A percentile compares a stretch with the other conserved stretches of the same genome.
Conservation (phyloP, 2,888 invertebrate genomes). For the Drosophila lutescens region DNA sequence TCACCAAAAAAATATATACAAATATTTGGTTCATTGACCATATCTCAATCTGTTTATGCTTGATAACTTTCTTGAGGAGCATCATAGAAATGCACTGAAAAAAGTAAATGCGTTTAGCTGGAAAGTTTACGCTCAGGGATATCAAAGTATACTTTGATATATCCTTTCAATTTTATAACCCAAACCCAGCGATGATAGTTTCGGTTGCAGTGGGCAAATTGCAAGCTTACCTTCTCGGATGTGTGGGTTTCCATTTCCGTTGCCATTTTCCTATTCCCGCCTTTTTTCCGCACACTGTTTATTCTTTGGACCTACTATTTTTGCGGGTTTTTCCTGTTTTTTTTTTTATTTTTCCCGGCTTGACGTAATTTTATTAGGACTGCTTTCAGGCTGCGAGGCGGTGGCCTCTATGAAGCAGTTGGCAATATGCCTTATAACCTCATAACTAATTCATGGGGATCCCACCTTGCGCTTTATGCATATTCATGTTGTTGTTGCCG, state of each 20-base stretch:
- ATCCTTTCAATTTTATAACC: not conserved
- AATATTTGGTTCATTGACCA: too few species aligned
- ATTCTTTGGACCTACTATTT: not conserved
- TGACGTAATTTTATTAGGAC: conserved; percentile 63
- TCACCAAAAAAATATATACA: too few species aligned
- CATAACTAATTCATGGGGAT: conserved; percentile 63
- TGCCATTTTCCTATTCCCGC: conserved; percentile 7
- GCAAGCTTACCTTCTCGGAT: conserved; percentile 6
- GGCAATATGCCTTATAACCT: conserved; percentile 53
- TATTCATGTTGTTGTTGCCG: conserved; percentile 46
- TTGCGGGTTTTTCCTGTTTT: conserved; percentile 7
- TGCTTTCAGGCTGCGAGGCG: conserved; percentile 29
- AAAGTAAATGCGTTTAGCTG: too few species aligned
- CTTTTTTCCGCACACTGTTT: not conserved
- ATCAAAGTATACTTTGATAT: too few species aligned
- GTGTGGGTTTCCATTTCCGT: conserved; percentile 8
- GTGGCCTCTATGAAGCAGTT: conserved; percentile 26
- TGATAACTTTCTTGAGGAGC: too few species aligned
- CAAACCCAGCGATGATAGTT: not conserved
- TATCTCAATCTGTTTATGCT: too few species aligned
- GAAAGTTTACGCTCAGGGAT: too few species aligned
- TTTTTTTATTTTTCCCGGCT: conserved; percentile 31
- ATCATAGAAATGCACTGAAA: too few species aligned
- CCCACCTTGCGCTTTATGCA: conserved; percentile 65
- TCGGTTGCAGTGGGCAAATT: not conserved